A percentile compares a stretch with the other conserved stretches of the same genome.
These are phyloP conservation scores for Lysandra bellargus DNA, from an alignment of 2,888 invertebrate species.

Conservation along the genomic window DNA sequence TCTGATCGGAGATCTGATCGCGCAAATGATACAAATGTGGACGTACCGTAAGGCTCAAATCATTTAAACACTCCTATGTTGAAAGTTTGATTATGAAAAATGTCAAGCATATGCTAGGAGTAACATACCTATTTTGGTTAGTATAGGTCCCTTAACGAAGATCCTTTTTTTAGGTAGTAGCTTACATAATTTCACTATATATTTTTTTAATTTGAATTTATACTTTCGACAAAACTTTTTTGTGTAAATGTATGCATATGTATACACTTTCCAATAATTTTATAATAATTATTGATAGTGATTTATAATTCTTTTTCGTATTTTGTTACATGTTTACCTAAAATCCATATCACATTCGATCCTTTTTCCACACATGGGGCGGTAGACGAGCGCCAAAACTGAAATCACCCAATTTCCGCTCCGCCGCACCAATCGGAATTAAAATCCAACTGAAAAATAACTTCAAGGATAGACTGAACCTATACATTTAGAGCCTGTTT, in stretches of 20 bases:
- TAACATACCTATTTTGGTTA: too few relatives aligned
- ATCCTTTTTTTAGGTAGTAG: too few relatives aligned
- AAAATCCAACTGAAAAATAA: background rate
- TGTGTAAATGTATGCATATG: background rate
- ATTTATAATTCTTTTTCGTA: background rate
- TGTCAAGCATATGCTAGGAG: too few relatives aligned
- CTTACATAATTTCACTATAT: too few relatives aligned
- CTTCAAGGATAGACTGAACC: background rate
- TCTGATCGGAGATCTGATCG: too few relatives aligned
- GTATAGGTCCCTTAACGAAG: too few relatives aligned
- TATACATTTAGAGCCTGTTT: background rate
- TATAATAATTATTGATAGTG: background rate
- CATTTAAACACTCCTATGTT: background rate
- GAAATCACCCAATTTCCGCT: conserved; percentile 15
- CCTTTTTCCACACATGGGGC: background rate
- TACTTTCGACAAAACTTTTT: too few relatives aligned
- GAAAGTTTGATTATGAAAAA: too few relatives aligned
- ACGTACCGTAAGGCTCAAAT: background rate
- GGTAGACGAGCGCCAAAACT: background rate
- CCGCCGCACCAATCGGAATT: background rate
- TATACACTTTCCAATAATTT: too few relatives aligned
- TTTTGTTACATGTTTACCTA: background rate
- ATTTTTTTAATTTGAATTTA: too few relatives aligned
- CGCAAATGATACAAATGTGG: too few relatives aligned
- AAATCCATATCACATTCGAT: background rate